Evolutionary conservation across 2,113 vertebrate genomes (phyloP).

Genomic region (Tauraco erythrolophus): DNA sequence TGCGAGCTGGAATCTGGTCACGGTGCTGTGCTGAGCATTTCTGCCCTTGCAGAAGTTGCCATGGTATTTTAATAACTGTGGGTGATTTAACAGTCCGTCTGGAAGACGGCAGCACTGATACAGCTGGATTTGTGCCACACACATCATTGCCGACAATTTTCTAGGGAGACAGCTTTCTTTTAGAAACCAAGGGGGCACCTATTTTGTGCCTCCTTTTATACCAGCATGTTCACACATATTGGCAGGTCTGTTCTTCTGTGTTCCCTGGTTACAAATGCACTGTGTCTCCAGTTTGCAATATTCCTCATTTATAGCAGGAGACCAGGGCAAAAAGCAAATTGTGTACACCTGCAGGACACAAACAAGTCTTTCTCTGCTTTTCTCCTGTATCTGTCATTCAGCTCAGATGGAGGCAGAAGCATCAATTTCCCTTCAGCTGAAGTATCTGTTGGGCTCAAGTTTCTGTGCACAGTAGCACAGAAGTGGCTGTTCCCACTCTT

Average conservation of each 20-base stretch:
- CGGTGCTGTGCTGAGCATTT: background rate
- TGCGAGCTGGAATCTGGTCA: background rate
- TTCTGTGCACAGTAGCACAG: background rate
- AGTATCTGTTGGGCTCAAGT: background rate
- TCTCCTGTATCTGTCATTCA: background rate
- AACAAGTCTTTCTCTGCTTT: background rate
- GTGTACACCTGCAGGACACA: background rate
- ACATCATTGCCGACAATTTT: background rate
- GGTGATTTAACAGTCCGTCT: background rate
- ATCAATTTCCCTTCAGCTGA: background rate
- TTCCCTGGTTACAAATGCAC: background rate
- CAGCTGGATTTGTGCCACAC: background rate
- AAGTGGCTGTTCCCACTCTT: background rate
- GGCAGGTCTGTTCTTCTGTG: background rate
- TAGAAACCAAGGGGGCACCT: background rate
- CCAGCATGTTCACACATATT: background rate
- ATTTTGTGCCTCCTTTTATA: background rate
- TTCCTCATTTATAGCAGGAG: background rate
- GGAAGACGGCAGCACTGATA: background rate
- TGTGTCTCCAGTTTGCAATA: background rate
- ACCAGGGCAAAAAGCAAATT: background rate
- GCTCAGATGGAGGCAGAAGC: background rate
- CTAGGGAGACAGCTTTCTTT: background rate
- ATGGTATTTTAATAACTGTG: conserved; percentile 6
- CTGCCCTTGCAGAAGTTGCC: conserved; percentile 27